Percentiles rank a stretch among this genome's conserved stretches.
phyloP scores from a whole-genome alignment of 2,888 invertebrate genomes.

The Heteropelma amictum region DNA sequence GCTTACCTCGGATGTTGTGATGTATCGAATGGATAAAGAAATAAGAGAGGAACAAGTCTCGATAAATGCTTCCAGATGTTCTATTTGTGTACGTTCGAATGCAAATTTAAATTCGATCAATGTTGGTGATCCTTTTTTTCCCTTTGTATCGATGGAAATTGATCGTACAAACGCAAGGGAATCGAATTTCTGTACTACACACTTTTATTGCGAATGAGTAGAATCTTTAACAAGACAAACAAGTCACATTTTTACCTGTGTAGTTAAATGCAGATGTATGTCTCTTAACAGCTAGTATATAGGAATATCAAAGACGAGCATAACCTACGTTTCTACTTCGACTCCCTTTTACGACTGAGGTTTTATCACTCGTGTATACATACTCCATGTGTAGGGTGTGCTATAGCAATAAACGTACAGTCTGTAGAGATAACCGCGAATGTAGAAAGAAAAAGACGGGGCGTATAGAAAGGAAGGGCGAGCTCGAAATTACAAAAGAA shows the following conservation, averaged over 20 bases:
- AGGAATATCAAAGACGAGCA: background rate
- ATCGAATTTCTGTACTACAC: background rate
- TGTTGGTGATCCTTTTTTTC: too few relatives aligned
- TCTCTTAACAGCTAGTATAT: background rate
- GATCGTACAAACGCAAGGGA: background rate
- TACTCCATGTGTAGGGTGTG: background rate
- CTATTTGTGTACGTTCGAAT: too few relatives aligned
- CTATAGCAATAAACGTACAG: constrained; percentile 18
- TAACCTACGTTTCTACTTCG: constrained; percentile 28
- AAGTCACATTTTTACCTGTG: background rate
- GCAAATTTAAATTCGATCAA: too few relatives aligned
- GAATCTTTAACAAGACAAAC: background rate
- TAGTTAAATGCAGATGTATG: background rate
- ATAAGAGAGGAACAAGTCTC: too few relatives aligned
- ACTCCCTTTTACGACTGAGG: constrained; percentile 48
- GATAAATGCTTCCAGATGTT: too few relatives aligned
- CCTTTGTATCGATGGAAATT: too few relatives aligned
- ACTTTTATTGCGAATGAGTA: too few relatives aligned
- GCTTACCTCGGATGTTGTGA: too few relatives aligned
- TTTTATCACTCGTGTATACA: constrained; percentile 36
- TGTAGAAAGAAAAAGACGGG: background rate
- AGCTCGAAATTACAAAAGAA: background rate
- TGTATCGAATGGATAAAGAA: too few relatives aligned
- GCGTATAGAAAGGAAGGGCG: background rate
- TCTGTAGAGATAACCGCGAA: constrained; percentile 47